These are phyloP conservation scores for Parauchenoglanis punctatus DNA, from an alignment of 2,797 vertebrate genomes.

Conservation along the genomic window DNA sequence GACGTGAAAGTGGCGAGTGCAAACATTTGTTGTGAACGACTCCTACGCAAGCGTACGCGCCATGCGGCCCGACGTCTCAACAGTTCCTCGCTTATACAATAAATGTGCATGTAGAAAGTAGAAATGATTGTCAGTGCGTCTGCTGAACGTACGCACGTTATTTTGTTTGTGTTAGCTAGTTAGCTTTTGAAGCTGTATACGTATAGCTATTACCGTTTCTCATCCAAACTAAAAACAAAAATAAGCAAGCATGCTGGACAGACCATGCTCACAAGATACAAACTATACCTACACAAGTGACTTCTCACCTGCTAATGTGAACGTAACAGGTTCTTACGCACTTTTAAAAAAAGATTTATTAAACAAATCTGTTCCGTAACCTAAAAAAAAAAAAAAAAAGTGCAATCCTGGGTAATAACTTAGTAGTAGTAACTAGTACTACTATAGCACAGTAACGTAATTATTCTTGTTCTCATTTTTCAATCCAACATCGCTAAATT, in stretches of 20 bases:
- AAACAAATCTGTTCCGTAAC: too few species aligned
- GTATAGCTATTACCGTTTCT: background rate
- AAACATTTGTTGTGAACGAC: too few species aligned
- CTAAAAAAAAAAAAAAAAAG: too few species aligned
- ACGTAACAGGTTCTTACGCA: background rate
- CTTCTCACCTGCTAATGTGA: background rate
- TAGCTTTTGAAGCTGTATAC: background rate
- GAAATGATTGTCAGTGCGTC: background rate
- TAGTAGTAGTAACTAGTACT: too few species aligned
- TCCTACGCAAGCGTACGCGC: too few species aligned
- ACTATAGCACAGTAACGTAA: too few species aligned
- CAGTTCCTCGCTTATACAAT: background rate
- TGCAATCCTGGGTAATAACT: too few species aligned
- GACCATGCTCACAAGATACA: background rate
- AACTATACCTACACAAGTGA: background rate
- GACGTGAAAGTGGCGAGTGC: background rate
- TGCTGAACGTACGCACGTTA: background rate
- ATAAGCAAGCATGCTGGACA: background rate
- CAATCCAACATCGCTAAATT: too few species aligned
- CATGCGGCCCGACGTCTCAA: background rate
- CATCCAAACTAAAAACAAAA: background rate
- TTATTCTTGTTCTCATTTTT: too few species aligned
- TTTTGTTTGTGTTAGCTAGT: background rate
- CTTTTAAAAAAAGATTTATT: too few species aligned
- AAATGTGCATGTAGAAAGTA: background rate